These are phyloP conservation scores for Tachysurus vachellii DNA, from an alignment of 2,113 vertebrate genomes.

Conservation along the genomic window DNA sequence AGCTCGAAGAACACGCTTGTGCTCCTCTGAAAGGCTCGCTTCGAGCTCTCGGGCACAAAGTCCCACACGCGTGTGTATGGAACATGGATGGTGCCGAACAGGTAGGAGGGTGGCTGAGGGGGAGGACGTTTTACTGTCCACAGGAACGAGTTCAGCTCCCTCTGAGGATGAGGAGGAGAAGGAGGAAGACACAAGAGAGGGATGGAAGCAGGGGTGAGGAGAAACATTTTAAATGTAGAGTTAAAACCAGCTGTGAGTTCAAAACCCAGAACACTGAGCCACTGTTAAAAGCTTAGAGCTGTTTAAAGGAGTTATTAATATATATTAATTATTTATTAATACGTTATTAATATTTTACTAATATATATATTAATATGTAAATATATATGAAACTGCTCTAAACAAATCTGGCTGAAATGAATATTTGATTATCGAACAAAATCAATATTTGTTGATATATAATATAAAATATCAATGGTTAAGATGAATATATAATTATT, in stretches of 20 bases:
- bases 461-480: neutral
- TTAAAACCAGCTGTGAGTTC: neutral
- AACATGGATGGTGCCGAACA: constrained; percentile 97
- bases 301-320: neutral
- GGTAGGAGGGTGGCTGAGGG: constrained; percentile 87
- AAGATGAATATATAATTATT: neutral
- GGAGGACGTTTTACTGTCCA: constrained; percentile 86
- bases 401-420: neutral
- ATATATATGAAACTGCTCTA: neutral
- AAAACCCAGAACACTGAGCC: neutral
- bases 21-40: constrained; percentile 88
- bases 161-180: constrained; percentile 65
- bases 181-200: neutral
- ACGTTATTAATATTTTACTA: too few species aligned
- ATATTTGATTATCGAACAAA: neutral
- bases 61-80: constrained; percentile 97
- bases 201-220: neutral
- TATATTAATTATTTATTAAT: too few species aligned
- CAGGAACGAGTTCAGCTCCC: constrained; percentile 94
- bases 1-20: constrained; percentile 91
- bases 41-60: constrained; percentile 90
- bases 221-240: neutral
- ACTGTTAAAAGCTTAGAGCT: neutral
- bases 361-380: neutral
- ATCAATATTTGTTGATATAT: neutral